Evolutionary conservation across 2,888 invertebrate species (phyloP).

Genomic region (Nomada hirtipes): DNA sequence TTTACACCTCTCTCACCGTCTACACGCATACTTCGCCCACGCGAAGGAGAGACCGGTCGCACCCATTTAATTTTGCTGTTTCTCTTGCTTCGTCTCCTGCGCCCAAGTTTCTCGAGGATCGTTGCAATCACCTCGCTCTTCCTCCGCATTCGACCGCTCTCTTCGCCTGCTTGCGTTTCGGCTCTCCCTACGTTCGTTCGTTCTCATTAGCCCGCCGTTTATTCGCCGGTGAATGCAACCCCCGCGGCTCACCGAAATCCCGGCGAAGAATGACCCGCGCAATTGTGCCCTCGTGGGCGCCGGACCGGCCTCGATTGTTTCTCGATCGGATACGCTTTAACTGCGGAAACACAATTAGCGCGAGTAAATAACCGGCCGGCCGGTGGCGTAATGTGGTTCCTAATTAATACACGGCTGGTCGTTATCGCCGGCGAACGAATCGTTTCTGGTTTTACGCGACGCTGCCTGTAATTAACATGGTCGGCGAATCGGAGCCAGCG

Average conservation of each 20-base stretch:
- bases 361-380: constrained; percentile 26
- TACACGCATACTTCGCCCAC: constrained; percentile 73
- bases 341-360: constrained; percentile 50
- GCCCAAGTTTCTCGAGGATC: constrained; percentile 53
- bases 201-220: constrained; percentile 58
- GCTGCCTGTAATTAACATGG: background rate
- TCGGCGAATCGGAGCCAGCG: background rate
- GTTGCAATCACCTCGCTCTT: constrained; percentile 58
- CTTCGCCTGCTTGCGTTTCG: background rate
- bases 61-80: constrained; percentile 76
- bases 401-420: constrained; percentile 43
- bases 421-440: constrained; percentile 30
- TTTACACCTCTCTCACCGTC: constrained; percentile 41
- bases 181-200: constrained; percentile 13
- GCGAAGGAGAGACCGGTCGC: constrained; percentile 71
- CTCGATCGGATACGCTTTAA: constrained; percentile 48
- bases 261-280: background rate
- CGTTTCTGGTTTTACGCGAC: background rate
- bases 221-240: constrained; percentile 39
- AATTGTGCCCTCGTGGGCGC: constrained; percentile 23
- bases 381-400: background rate
- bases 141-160: constrained; percentile 14
- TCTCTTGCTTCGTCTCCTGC: constrained; percentile 67
- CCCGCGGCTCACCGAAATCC: constrained; percentile 27
- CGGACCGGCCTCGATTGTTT: constrained; percentile 9